Conservation (phyloP, 1,140 invertebrate species). For the Lepidurus arcticus region DNA sequence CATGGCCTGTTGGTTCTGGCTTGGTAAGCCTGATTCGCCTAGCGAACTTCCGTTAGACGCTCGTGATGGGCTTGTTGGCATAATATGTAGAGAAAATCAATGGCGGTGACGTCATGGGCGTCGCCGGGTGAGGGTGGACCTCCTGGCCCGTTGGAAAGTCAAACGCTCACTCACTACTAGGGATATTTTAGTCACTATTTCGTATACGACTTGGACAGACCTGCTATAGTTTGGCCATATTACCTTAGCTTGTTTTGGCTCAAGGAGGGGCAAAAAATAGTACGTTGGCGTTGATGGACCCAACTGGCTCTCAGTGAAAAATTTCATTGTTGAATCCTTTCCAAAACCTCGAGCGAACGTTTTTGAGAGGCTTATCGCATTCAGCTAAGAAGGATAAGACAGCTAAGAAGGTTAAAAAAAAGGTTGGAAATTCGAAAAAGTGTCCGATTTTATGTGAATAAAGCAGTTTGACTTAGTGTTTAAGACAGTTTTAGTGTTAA, state of each 20-base stretch:
- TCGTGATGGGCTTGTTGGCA: neutral
- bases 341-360: neutral
- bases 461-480: neutral
- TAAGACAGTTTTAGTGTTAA: too few relatives aligned
- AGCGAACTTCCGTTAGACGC: neutral
- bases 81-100: neutral
- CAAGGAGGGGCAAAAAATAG: too few relatives aligned
- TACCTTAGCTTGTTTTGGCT: neutral
- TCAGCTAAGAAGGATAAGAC: too few relatives aligned
- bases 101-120: conserved; percentile 12
- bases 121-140: neutral
- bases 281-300: neutral
- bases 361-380: neutral
- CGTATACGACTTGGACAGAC: neutral
- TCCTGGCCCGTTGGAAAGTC: neutral
- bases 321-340: neutral
- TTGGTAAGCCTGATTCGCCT: neutral
- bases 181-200: neutral
- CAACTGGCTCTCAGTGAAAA: neutral
- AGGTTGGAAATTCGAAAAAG: neutral
- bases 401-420: too few relatives aligned
- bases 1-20: neutral
- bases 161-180: neutral
- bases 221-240: neutral
- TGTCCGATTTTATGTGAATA: neutral